phyloP scores from a whole-genome alignment of 2,113 vertebrate genomes.

The Tichodroma muraria region DNA sequence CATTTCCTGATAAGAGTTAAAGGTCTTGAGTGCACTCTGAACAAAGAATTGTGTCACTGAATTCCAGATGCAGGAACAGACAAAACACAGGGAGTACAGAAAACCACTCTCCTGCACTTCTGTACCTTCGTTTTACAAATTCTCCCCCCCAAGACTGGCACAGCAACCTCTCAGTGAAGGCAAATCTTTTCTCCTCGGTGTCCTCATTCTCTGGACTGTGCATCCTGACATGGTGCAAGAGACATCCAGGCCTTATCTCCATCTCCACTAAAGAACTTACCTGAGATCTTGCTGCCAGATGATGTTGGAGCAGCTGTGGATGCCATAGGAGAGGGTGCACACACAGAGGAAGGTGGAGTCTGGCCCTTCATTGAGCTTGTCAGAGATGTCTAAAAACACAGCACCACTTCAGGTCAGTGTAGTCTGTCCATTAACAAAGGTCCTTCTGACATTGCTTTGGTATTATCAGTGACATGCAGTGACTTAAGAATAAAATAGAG shows the following conservation, averaged over 20 bases:
- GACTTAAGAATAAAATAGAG: not conserved
- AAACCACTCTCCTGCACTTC: not conserved
- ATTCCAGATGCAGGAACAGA: not conserved
- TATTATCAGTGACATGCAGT: not conserved
- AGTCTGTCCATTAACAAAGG: not conserved
- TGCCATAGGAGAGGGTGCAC: not conserved
- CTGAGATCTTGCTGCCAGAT: conserved; percentile 57
- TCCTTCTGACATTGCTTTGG: not conserved
- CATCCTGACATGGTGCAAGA: not conserved
- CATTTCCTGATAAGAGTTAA: not conserved
- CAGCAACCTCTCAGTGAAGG: not conserved
- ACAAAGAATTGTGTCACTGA: not conserved
- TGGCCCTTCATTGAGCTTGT: conserved; percentile 45
- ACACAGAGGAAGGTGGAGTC: not conserved
- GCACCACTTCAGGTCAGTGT: not conserved
- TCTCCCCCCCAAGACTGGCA: not conserved
- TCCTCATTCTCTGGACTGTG: not conserved
- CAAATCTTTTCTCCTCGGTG: not conserved
- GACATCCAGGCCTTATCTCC: not conserved
- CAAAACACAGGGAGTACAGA: not conserved
- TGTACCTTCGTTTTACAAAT: not conserved
- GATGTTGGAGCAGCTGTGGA: not conserved
- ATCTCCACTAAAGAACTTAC: conserved; percentile 20
- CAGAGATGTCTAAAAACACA: conserved; percentile 53
- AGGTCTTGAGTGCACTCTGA: not conserved